Base-by-base conservation (phyloP, 2,888 invertebrate species). In the Ophioninae sp. region DNA sequence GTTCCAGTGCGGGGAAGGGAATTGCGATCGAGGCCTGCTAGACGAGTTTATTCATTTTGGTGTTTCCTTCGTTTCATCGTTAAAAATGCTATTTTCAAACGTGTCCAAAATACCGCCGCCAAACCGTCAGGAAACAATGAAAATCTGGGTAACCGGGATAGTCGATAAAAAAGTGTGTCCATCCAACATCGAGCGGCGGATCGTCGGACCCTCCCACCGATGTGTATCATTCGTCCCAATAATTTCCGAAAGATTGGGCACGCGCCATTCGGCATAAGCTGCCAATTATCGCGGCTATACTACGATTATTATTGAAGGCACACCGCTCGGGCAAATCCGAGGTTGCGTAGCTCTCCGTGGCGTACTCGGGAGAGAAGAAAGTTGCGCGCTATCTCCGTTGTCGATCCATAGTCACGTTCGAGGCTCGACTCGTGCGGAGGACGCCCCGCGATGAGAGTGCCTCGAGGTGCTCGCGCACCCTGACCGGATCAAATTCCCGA, bases 401-500 rank as follows among this genome's bases (percentile, higher is more conserved):
- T 81, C 72, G 84, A 86, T 85, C 86, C 86, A 68, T 5, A 85
- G 85, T 86, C 86, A 85, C 86, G 86, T 86, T 85, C 83, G 7
- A 13, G 62, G 59, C 73, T 82, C 72, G n/a, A 74, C 81, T 73
- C 76, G 73, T 68, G 64, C 23, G 7, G 41, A 21, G 61, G 67
- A 67, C 70, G 83, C 69, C 75, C 72, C 74, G n/a, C 56, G 72
- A 70, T 56, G 81, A 79, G 69, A 83, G 61, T 44, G 77, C 76
- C 77, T 62, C 74, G 68, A 67, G 79, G 75, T 69, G 79, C 76
- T 68, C 57, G 65, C 81, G 72, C 75, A 74, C 82, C 72, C 82
- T 69, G 62, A 83, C 69, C 81, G 86, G 85, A 88, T 88, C 86
- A 87, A 88, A 88, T 87, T 86, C 85, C 85, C 81, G 88, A 88